Base-by-base conservation (phyloP, 2,888 invertebrate genomes). In the Stenodema calcarata region DNA sequence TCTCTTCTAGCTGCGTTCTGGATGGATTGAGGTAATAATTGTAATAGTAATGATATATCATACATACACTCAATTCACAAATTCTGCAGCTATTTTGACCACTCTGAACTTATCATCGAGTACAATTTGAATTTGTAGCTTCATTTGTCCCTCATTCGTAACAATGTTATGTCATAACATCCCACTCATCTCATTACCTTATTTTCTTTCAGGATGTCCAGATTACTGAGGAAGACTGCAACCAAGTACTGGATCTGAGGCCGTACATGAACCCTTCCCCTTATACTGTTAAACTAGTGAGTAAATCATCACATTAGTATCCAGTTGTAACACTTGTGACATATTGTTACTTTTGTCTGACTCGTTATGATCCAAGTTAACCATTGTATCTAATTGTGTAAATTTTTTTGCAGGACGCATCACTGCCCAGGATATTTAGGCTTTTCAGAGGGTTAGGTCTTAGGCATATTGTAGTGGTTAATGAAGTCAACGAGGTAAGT, bases 381-480 rank as follows among this genome's bases (percentile, higher is more conserved):
- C n/a, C n/a, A n/a, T n/a, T n/a, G n/a, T n/a, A n/a, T n/a, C n/a
- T n/a, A n/a, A 35, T 35, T 35, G 35, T 47, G n/a, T n/a, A n/a
- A n/a, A n/a, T n/a, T n/a, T 27, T 84, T 69, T 87, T 88, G 0
- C 87, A 90, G 90, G 89, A 89, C 87, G 89, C 89, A 87, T 89
- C 89, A 87, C 89, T 90, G 80, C 89, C 90, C 78, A 87, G 90
- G 81, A 89, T 90, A 85, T 90, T 93, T 90, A 91, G 91, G 70
- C 90, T 93, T 73, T 93, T 94, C 90, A 91, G 94, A 87, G 93
- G 93, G 62, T 90, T 94, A 16, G 94, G 94, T 11, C 90, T 94
- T 47, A 90, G 94, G 14, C 93, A 93, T 90, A 90, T 94, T 54
- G 90, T 93, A 62, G 93, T 94, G 27, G 91, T 93, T 12, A 92